Evolutionary conservation across 2,113 vertebrate genomes (phyloP).

Genomic region (Paradoxurus hermaphroditus): DNA sequence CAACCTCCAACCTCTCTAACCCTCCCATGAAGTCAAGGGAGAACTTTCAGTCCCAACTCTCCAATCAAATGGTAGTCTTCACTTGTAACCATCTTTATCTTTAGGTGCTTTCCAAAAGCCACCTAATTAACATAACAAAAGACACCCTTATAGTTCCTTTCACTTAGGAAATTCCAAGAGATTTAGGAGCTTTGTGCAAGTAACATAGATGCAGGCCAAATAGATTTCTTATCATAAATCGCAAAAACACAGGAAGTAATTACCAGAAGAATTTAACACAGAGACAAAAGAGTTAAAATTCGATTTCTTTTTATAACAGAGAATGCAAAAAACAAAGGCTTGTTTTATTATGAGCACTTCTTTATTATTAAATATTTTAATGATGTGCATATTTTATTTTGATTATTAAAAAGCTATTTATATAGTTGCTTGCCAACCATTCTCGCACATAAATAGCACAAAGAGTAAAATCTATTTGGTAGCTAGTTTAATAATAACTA

Average conservation of each 20-base stretch:
- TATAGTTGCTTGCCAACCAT: neutral
- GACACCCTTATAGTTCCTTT: neutral
- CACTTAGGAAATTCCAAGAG: neutral
- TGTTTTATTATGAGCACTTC: neutral
- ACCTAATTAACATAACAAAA: neutral
- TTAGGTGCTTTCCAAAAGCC: neutral
- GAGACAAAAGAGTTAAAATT: neutral
- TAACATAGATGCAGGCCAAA: neutral
- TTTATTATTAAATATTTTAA: slow-evolving; percentile 25
- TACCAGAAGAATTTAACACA: neutral
- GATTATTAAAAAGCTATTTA: slow-evolving; percentile 8
- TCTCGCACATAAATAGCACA: neutral
- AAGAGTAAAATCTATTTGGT: neutral
- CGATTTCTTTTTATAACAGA: neutral
- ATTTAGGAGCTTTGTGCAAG: neutral
- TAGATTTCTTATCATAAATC: neutral
- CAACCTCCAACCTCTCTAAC: neutral
- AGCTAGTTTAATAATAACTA: neutral
- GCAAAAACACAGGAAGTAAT: neutral
- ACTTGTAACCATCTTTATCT: neutral
- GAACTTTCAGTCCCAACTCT: neutral
- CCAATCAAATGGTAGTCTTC: neutral
- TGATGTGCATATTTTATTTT: neutral
- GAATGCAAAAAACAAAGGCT: neutral
- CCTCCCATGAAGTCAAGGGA: neutral